Conservation (phyloP, 1,140 invertebrate genomes). For the Microplitis mediator region DNA sequence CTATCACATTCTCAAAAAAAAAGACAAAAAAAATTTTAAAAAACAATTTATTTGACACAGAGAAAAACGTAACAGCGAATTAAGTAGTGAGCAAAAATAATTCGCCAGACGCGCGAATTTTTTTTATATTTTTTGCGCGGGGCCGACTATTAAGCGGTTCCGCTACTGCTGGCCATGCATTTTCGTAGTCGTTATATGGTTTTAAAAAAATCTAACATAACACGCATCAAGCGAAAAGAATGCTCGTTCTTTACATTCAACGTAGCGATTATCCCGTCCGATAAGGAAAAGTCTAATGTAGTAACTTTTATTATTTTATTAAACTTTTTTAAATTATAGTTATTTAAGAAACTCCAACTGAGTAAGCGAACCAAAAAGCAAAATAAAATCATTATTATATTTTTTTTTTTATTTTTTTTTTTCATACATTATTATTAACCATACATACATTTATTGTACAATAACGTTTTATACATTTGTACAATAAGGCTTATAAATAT, state of each 20-base stretch:
- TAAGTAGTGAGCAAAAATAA: not conserved
- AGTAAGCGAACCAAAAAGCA: too few relatives aligned
- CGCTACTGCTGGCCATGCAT: slow-evolving; percentile 21
- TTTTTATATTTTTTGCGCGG: slow-evolving; percentile 8
- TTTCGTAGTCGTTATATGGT: slow-evolving; percentile 1
- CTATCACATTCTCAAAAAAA: too few relatives aligned
- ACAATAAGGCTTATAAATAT: too few relatives aligned
- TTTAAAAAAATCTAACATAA: not conserved
- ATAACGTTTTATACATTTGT: too few relatives aligned
- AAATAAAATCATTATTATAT: too few relatives aligned
- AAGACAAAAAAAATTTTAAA: too few relatives aligned
- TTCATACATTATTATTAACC: too few relatives aligned
- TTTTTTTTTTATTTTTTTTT: too few relatives aligned
- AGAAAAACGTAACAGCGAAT: not conserved
- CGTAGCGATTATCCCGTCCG: slow-evolving; percentile 8
- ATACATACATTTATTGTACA: too few relatives aligned
- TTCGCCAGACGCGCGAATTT: slow-evolving; percentile 1
- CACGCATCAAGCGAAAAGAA: slow-evolving; percentile 19
- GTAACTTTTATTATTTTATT: not conserved
- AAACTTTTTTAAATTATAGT: not conserved
- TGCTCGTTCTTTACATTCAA: slow-evolving; percentile 5
- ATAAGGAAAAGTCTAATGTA: slow-evolving; percentile 12
- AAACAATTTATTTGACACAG: not conserved
- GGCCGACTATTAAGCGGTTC: slow-evolving; percentile 8
- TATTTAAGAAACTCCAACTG: not conserved